These are phyloP conservation scores for Antennarius striatus DNA, from an alignment of 2,113 vertebrate species.

Conservation along the genomic window DNA sequence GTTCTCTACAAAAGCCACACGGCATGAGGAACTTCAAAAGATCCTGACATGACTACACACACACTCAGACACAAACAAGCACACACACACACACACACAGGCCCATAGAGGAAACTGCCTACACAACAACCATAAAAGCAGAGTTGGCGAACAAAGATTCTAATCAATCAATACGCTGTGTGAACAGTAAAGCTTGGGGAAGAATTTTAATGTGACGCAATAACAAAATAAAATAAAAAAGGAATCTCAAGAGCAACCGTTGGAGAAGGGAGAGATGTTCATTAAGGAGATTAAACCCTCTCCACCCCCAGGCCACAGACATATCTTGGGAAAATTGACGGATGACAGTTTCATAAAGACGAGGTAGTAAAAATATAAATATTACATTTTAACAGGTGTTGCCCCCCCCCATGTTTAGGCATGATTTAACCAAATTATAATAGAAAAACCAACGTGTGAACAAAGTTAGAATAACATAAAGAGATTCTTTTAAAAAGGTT, in stretches of 20 bases:
- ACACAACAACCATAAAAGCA: constrained; percentile 25
- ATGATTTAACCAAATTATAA: no score
- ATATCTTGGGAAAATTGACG: constrained; percentile 40
- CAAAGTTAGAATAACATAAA: not conserved
- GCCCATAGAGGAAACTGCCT: constrained; percentile 45
- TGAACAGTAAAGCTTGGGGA: constrained; percentile 53
- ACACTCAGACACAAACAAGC: constrained; percentile 8
- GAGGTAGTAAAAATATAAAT: no score
- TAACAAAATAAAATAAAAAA: no score
- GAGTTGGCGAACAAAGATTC: constrained; percentile 39
- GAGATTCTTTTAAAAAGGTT: not conserved
- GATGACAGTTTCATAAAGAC: not conserved
- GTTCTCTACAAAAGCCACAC: constrained; percentile 51
- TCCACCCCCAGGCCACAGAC: not conserved
- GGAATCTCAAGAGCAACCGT: constrained; percentile 11
- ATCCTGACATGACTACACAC: not conserved
- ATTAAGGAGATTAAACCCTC: constrained; percentile 60
- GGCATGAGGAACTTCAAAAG: constrained; percentile 65
- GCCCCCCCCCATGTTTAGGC: no score
- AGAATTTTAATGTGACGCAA: constrained; percentile 56
- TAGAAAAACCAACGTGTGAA: no score
- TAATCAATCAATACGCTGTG: constrained; percentile 71
- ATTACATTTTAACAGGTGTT: no score
- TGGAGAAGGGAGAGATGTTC: constrained; percentile 40
- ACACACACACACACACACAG: constrained; percentile 21